Percentiles rank a stretch among this genome's conserved stretches.
phyloP scores from a whole-genome alignment of 2,113 vertebrate genomes.

The Irena cyanogastra region DNA sequence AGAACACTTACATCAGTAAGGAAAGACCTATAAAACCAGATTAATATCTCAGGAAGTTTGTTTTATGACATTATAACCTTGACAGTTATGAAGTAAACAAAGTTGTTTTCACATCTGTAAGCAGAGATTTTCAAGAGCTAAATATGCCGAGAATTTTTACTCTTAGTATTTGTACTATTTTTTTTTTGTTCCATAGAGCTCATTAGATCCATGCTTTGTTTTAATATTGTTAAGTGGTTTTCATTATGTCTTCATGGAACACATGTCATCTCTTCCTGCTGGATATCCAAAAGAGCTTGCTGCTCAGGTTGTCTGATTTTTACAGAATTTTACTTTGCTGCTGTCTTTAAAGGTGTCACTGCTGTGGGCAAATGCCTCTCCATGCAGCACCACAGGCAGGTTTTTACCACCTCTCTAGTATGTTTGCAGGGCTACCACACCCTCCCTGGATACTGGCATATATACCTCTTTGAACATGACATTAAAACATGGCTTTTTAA shows the following conservation, averaged over 20 bases:
- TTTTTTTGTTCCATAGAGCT: neutral
- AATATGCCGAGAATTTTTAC: neutral
- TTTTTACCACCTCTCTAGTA: neutral
- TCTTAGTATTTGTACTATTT: neutral
- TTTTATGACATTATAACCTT: neutral
- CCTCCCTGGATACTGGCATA: neutral
- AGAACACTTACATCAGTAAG: neutral
- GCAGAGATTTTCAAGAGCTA: neutral
- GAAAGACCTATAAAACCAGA: neutral
- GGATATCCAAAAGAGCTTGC: neutral
- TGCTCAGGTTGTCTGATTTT: neutral
- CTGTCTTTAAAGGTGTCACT: neutral
- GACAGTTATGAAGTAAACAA: conserved; percentile 10
- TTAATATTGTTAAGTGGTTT: neutral
- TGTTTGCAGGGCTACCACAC: neutral
- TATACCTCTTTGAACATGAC: neutral
- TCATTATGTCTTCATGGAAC: neutral
- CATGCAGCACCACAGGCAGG: fast-evolving
- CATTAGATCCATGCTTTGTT: neutral
- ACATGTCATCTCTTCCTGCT: neutral
- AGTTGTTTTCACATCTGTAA: neutral
- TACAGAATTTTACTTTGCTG: neutral
- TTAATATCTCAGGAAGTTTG: neutral
- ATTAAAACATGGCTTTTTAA: neutral
- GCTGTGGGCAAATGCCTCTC: neutral